phyloP scores from a whole-genome alignment of 1,140 invertebrate species.

The Pachyrhynchus sulphureomaculatus region DNA sequence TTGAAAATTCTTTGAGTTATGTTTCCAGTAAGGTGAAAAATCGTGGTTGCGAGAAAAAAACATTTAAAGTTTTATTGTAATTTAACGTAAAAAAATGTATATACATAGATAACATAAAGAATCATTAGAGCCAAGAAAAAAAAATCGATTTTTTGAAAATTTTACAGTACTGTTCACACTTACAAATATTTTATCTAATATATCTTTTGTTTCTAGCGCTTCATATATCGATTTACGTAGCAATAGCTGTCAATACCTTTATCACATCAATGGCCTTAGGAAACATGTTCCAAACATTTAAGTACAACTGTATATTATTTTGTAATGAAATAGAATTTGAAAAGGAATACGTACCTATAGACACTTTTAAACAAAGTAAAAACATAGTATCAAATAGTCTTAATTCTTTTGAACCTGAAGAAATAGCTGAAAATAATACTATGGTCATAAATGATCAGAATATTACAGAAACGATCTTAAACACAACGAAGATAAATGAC shows the following conservation, averaged over 20 bases:
- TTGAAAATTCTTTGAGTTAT: too few relatives aligned
- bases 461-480: neutral
- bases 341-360: neutral
- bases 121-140: too few relatives aligned
- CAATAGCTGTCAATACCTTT: slow-evolving; percentile 16
- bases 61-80: too few relatives aligned
- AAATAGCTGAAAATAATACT: too few relatives aligned
- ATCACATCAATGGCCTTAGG: slow-evolving; percentile 20
- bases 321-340: slow-evolving; percentile 13
- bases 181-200: too few relatives aligned
- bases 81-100: too few relatives aligned
- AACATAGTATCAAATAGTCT: neutral
- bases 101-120: too few relatives aligned
- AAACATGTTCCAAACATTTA: slow-evolving; percentile 29
- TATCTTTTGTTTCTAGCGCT: slow-evolving; percentile 13
- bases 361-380: neutral
- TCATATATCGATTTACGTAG: slow-evolving; percentile 20
- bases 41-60: too few relatives aligned
- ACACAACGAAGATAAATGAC: neutral
- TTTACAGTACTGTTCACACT: too few relatives aligned
- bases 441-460: neutral
- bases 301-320: slow-evolving; percentile 25
- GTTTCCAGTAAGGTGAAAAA: too few relatives aligned
- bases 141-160: too few relatives aligned
- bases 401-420: too few relatives aligned